Base-by-base conservation (phyloP, 2,888 invertebrate genomes). In the Hirudinaria manillensis region DNA sequence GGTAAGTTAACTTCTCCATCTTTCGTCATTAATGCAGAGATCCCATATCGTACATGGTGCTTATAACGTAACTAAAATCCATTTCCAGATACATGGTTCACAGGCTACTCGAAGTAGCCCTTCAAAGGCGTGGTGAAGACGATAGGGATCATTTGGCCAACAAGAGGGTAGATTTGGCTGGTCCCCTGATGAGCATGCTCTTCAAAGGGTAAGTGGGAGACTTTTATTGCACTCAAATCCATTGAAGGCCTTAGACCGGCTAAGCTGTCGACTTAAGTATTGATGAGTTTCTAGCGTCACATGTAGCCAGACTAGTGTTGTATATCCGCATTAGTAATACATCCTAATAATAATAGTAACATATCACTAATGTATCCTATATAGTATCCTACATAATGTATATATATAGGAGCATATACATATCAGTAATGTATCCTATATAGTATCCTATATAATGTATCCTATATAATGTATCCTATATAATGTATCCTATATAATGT, bases 111-210 rank as follows among this genome's bases (percentile, higher is more conserved):
- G 61, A 24, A 61, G 29, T 29, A 72, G 92, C 98, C n/a, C 87
- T 99, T 77, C 85, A 85, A 16, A 89, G 99, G n/a, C 89, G 98
- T 79, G 98, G 99, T 86, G 88, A 98, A 67, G 99, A 99, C 86
- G 99, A 99, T 88, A 90, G 99, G 84, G 99, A 99, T 97, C 99
- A 99, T 86, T 98, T 99, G 85, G 99, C 99, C 65, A 98, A 99
- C 86, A 99, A 99, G 85, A 89, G 99, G 81, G 88, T 99, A 75
- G 99, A 99, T 87, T 88, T 99, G 77, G 99, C 99, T 80, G 99
- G 99, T 13, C 99, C 99, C 0, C 86, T 99, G 75, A 85, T 99
- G 77, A 98, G 99, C 53, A 98, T 97, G 85, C 88, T 99, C 36
- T 99, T 99, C 85, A 89, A 98, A 85, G 98, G 96, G 85, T 89